Conservation (phyloP, 2,888 invertebrate species). For the Bellardia pandia region DNA sequence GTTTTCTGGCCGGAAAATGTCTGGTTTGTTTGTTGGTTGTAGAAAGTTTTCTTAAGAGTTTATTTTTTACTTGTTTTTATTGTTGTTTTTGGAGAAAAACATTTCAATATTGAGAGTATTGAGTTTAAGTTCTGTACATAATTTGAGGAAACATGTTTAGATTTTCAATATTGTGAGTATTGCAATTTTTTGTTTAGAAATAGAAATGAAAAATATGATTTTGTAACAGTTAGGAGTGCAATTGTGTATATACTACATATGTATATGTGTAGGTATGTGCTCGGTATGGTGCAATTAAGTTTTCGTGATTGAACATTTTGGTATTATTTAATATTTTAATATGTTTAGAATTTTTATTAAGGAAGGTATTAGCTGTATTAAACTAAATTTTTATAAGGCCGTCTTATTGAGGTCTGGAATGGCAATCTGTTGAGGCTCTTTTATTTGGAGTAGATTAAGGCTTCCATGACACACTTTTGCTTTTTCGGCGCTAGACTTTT, state of each 20-base stretch:
- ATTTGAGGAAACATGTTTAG: not conserved
- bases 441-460: no score
- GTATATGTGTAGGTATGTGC: not conserved
- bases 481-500: no score
- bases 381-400: no score
- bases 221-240: not conserved
- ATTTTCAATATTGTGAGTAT: not conserved
- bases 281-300: not conserved
- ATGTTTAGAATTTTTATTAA: no score
- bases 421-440: no score
- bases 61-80: not conserved
- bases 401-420: no score
- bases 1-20: constrained; percentile 43
- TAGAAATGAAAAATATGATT: constrained; percentile 3
- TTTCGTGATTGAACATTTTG: not conserved
- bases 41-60: constrained; percentile 33
- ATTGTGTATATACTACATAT: not conserved
- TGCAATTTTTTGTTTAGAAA: constrained; percentile 25
- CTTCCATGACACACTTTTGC: no score
- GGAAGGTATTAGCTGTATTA: no score
- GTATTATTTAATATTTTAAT: not conserved
- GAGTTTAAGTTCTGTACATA: constrained; percentile 2
- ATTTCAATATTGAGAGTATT: constrained; percentile 27
- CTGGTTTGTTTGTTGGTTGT: constrained; percentile 8
- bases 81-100: constrained; percentile 18